These are phyloP conservation scores for Nomia melanderi DNA, from an alignment of 1,140 invertebrate species.

Conservation along the genomic window DNA sequence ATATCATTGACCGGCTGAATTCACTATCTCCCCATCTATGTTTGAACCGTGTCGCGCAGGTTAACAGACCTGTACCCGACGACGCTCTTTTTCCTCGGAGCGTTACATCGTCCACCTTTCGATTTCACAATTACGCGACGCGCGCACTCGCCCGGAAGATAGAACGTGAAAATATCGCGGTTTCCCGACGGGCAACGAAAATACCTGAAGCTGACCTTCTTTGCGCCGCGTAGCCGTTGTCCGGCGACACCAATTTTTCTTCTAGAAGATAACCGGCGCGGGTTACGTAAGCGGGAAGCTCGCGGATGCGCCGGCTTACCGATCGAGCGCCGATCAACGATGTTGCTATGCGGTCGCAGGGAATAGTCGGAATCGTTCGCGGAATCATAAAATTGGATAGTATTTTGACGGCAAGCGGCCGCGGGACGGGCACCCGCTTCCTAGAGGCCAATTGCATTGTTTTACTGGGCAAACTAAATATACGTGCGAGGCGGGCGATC, in stretches of 20 bases:
- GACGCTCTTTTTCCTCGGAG: too few species aligned
- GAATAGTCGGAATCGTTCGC: constrained; percentile 29
- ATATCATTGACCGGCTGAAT: too few species aligned
- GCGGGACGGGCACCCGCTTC: constrained; percentile 60
- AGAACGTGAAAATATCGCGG: too few species aligned
- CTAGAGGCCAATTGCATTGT: constrained; percentile 76
- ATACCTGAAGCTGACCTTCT: neutral
- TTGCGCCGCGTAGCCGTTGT: neutral
- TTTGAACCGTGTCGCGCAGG: too few species aligned
- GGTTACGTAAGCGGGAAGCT: neutral
- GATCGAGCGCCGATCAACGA: neutral
- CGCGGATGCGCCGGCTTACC: neutral
- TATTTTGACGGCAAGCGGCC: constrained; percentile 41
- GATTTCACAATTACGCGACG: too few species aligned
- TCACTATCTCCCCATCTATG: too few species aligned
- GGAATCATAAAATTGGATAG: constrained; percentile 46
- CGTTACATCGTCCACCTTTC: too few species aligned
- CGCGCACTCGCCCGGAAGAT: too few species aligned
- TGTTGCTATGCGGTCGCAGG: neutral
- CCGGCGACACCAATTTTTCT: neutral
- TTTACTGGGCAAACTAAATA: constrained; percentile 75
- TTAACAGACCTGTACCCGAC: too few species aligned
- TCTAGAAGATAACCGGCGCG: neutral
- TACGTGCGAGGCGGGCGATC: constrained; percentile 71
- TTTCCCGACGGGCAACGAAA: too few species aligned